Percentiles rank a stretch among this genome's conserved stretches.
These are phyloP conservation scores for Coracias cyanogaster DNA, from an alignment of 2,797 vertebrate genomes.

Conservation along the genomic window DNA sequence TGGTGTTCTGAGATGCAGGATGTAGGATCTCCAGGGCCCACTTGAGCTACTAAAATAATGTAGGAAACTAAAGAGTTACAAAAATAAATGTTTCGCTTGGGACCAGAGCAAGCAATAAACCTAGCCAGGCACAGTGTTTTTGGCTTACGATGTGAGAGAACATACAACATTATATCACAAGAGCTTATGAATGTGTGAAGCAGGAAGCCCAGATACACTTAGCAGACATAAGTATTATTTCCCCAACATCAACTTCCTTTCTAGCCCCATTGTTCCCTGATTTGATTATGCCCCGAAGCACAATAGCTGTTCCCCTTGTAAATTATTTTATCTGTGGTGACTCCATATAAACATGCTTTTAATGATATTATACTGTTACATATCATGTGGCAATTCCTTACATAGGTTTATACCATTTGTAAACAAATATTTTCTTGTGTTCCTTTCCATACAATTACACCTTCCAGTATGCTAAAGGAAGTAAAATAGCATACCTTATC, in stretches of 20 bases:
- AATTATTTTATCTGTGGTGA: background rate
- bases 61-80: conserved; percentile 44
- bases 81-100: conserved; percentile 40
- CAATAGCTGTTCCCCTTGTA: background rate
- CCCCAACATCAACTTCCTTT: background rate
- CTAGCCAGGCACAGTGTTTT: background rate
- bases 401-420: background rate
- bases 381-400: background rate
- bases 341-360: background rate
- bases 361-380: background rate
- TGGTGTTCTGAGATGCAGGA: background rate
- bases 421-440: background rate
- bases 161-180: conserved; percentile 18
- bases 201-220: conserved; percentile 34
- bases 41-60: background rate
- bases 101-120: conserved; percentile 46
- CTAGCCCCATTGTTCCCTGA: background rate
- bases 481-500: background rate
- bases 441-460: background rate
- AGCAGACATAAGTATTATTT: conserved; percentile 40
- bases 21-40: background rate
- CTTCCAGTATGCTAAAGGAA: background rate
- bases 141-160: conserved; percentile 45
- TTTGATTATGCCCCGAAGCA: conserved; percentile 48
- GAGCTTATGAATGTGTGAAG: conserved; percentile 47